Evolutionary conservation across 2,113 vertebrate species (phyloP).

Genomic region (Tonatia bakeri): DNA sequence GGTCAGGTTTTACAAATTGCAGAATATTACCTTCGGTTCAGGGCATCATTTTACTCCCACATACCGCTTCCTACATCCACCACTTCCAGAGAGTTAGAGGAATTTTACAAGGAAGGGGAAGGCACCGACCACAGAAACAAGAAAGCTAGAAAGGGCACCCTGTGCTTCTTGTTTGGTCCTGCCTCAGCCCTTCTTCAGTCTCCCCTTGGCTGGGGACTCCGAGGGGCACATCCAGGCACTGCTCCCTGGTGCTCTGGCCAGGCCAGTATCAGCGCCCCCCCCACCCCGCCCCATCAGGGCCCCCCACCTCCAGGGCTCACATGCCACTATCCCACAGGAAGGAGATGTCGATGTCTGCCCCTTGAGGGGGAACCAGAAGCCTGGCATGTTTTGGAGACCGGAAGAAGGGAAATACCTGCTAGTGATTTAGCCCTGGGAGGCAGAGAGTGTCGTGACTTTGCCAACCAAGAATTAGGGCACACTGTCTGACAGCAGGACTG

Average conservation of each 20-base stretch:
- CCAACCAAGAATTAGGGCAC: conserved; percentile 25
- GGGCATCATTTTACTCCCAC: conserved; percentile 5
- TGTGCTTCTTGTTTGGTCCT: neutral
- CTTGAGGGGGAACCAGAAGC: neutral
- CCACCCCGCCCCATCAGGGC: too few species aligned
- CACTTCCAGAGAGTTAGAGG: neutral
- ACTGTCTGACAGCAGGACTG: neutral
- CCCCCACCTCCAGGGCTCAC: neutral
- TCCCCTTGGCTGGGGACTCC: neutral
- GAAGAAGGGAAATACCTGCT: neutral
- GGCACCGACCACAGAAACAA: neutral
- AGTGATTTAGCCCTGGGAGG: neutral
- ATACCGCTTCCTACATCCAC: neutral
- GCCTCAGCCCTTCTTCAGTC: neutral
- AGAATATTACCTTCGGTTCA: neutral
- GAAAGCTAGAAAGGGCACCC: neutral
- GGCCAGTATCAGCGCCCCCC: neutral
- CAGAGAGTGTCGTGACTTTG: neutral
- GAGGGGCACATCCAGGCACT: neutral
- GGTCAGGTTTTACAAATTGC: conserved; percentile 5
- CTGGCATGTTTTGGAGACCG: neutral
- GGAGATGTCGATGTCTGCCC: neutral
- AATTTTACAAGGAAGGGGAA: neutral
- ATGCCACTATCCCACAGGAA: neutral
- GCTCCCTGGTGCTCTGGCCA: neutral